These are phyloP conservation scores for Acleris laterana DNA, from an alignment of 2,888 invertebrate species.

Conservation along the genomic window DNA sequence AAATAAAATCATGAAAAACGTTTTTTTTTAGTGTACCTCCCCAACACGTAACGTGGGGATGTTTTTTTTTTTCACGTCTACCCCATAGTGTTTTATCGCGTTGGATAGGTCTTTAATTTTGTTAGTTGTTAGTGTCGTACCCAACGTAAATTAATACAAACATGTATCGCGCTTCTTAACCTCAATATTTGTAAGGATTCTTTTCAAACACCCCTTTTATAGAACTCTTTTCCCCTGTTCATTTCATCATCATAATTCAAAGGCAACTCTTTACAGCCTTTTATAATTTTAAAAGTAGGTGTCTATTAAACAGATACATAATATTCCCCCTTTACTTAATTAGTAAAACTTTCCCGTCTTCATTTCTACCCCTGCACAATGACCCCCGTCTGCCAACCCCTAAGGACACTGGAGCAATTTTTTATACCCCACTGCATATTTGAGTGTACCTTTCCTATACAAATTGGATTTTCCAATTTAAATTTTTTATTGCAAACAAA, in stretches of 20 bases:
- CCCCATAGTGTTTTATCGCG: too few species aligned
- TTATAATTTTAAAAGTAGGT: conserved; percentile 35
- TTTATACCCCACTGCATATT: conserved; percentile 48
- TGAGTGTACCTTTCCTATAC: conserved; percentile 40
- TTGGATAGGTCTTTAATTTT: too few species aligned
- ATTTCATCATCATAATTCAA: conserved; percentile 24
- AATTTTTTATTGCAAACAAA: conserved; percentile 45
- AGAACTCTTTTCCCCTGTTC: conserved; percentile 1
- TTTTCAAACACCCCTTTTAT: not conserved
- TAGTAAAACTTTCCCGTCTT: conserved; percentile 31
- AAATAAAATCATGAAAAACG: too few species aligned
- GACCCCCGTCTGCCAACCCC: conserved; percentile 35
- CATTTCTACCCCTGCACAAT: conserved; percentile 17
- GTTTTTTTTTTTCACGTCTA: too few species aligned
- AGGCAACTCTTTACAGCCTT: conserved; percentile 11
- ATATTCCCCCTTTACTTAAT: conserved; percentile 33
- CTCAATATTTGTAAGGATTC: not conserved
- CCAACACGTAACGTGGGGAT: too few species aligned
- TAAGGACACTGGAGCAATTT: conserved; percentile 43
- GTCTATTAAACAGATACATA: conserved; percentile 37
- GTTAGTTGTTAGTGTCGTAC: too few species aligned
- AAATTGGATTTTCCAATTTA: conserved; percentile 48
- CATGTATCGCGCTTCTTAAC: too few species aligned
- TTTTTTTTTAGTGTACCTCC: too few species aligned
- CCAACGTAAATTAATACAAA: too few species aligned